Evolutionary conservation across 2,888 invertebrate species (phyloP).

Genomic region (Chaetoderma sp.): DNA sequence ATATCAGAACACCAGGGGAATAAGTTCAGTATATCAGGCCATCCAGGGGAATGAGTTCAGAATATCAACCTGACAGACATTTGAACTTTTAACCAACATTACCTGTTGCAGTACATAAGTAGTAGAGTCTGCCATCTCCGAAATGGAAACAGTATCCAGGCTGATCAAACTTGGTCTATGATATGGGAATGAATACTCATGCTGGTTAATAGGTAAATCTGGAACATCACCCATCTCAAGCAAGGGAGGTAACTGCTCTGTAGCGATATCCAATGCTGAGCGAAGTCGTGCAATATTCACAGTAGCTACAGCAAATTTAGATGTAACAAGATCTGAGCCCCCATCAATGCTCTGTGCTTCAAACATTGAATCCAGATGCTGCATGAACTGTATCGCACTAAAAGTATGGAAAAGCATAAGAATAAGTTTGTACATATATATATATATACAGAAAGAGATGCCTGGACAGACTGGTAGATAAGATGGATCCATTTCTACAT

Average conservation of each 20-base stretch:
- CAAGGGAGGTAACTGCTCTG: conserved; percentile 62
- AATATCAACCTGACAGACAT: too few relatives aligned
- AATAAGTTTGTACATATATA: too few relatives aligned
- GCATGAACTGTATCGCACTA: conserved; percentile 55
- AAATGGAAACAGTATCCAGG: conserved; percentile 52
- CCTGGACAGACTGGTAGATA: too few relatives aligned
- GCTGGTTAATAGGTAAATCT: conserved; percentile 31
- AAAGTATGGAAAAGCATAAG: conserved; percentile 12
- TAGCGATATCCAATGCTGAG: conserved; percentile 60
- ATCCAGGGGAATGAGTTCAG: neutral
- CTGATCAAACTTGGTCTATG: conserved; percentile 63
- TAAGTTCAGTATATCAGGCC: neutral
- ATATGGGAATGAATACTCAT: conserved; percentile 62
- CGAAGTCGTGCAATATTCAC: conserved; percentile 47
- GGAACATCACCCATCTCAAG: conserved; percentile 57
- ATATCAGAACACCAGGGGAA: neutral
- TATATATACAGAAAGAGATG: too few relatives aligned
- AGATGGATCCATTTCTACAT: too few relatives aligned
- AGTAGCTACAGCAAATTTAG: conserved; percentile 33
- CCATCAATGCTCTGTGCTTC: conserved; percentile 63
- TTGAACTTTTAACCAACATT: neutral
- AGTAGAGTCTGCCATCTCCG: conserved; percentile 62
- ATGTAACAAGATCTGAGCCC: conserved; percentile 42
- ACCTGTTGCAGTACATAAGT: conserved; percentile 66
- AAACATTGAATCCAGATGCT: conserved; percentile 57